Conservation (phyloP, 2,888 invertebrate species). For the Drosophila picticornis region DNA sequence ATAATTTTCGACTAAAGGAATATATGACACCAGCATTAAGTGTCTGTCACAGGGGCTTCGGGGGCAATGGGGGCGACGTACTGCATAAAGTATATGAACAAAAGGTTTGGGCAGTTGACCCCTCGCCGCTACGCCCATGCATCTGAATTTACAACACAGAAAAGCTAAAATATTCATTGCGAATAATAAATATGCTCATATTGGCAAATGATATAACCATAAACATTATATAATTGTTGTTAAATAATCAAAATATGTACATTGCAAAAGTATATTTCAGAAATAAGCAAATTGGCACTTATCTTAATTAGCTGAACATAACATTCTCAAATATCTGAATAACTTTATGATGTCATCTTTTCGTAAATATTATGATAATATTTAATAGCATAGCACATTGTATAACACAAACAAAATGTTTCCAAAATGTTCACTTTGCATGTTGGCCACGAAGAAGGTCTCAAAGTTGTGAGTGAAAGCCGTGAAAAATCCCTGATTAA, state of each 20-base stretch:
- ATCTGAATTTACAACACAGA: not conserved
- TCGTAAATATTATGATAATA: not conserved
- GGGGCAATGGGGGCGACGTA: not conserved
- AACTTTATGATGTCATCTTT: not conserved
- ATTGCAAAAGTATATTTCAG: not conserved
- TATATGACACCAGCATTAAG: conserved; percentile 60
- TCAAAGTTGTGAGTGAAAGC: not conserved
- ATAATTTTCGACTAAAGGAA: conserved; percentile 51
- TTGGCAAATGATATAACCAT: not conserved
- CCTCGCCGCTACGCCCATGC: conserved; percentile 20
- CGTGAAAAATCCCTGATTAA: not conserved
- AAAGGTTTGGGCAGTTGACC: not conserved
- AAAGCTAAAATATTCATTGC: not conserved
- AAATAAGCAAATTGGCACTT: not conserved
- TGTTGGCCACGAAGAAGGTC: not conserved
- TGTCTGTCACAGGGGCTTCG: conserved; percentile 38
- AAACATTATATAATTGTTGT: not conserved
- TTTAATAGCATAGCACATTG: not conserved
- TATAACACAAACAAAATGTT: too few species aligned
- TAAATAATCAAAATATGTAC: not conserved
- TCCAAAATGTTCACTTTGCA: not conserved
- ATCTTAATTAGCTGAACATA: not conserved
- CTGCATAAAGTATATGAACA: not conserved
- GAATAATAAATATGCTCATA: conserved; percentile 29
- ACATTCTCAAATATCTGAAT: not conserved